phyloP scores from a whole-genome alignment of 2,888 invertebrate species.

The Sarcophaga carnaria region DNA sequence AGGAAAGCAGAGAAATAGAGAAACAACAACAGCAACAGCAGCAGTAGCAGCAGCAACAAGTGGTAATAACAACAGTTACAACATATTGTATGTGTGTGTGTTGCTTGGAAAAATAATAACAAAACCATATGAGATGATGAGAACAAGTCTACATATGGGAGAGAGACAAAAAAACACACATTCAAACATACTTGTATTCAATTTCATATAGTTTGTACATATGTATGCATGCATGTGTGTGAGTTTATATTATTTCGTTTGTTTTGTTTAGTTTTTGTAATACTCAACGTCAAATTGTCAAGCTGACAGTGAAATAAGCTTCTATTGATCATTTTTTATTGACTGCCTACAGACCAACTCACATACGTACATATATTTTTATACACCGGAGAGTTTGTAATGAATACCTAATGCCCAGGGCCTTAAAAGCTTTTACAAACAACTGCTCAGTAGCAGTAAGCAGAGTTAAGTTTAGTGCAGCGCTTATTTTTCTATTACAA shows the following conservation, averaged over 20 bases:
- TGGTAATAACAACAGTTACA: conserved; percentile 53
- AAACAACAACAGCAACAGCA: conserved; percentile 13
- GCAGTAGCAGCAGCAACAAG: conserved; percentile 41
- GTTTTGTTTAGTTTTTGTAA: not conserved
- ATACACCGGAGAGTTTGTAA: conserved; percentile 24
- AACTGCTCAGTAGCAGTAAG: conserved; percentile 6
- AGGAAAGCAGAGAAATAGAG: no score
- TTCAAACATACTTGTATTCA: not conserved
- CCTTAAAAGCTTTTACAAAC: not conserved
- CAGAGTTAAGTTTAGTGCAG: not conserved
- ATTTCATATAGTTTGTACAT: not conserved
- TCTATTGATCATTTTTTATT: conserved; percentile 16
- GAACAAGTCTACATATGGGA: not conserved
- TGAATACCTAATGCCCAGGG: conserved; percentile 23
- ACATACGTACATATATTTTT: no score
- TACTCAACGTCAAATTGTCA: not conserved
- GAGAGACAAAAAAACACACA: not conserved
- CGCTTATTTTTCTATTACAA: not conserved
- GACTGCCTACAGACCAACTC: not conserved
- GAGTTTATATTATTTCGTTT: not conserved
- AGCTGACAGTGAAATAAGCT: not conserved
- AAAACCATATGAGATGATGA: not conserved
- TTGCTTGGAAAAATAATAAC: not conserved
- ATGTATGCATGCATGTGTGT: not conserved
- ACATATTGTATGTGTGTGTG: conserved; percentile 32